Evolutionary conservation across 2,797 vertebrate genomes (phyloP), one percentile per base, ranked within the genome.

Genomic region (Nothura maculosa): DNA sequence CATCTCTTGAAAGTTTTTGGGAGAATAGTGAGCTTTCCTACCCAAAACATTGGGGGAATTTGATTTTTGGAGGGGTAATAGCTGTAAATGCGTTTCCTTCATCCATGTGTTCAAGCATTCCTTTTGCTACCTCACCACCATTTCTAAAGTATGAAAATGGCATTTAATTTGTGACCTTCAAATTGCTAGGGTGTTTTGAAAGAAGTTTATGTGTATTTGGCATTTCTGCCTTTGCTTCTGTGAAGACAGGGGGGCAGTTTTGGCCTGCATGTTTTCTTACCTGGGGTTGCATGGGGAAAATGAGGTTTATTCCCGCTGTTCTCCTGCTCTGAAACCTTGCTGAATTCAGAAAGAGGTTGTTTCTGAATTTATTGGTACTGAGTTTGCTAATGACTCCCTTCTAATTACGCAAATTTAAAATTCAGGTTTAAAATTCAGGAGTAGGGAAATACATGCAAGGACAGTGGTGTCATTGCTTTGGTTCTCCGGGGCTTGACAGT

Each of bases 11-110:
- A 92, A 78, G 90, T 75, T 52, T 77, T 85, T 81, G 70, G 60
- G 80, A 85, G 87, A 96, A 91, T 87, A 90, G 90, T 4, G 32
- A 95, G 45, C 68, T 55, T 91, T 91, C 89, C 82, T 86, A 43
- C 32, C 79, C 85, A 68, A 80, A 83, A 91, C 86, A 87, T 77
- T 94, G 89, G 87, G 80, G 74, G 63, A 83, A 81, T 85, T 73
- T 76, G 77, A 48, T 83, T 82, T 95, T 90, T 86, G 89, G 92
- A 95, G 77, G 73, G 52, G 77, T 52, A 81, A 63, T 30, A 68
- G 76, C 55, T 79, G 89, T 94, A 90, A 95, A 95, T 80, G 89
- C 92, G 90, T 94, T 91, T 93, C 70, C 82, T 87, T 60, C 80
- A 91, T 70, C 69, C 25, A 67, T 89, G 78, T 45, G 57, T 84